Evolutionary conservation across 1,140 invertebrate genomes (phyloP), one percentile per base, ranked within the genome.

Genomic region (Neuroterus valhalla): DNA sequence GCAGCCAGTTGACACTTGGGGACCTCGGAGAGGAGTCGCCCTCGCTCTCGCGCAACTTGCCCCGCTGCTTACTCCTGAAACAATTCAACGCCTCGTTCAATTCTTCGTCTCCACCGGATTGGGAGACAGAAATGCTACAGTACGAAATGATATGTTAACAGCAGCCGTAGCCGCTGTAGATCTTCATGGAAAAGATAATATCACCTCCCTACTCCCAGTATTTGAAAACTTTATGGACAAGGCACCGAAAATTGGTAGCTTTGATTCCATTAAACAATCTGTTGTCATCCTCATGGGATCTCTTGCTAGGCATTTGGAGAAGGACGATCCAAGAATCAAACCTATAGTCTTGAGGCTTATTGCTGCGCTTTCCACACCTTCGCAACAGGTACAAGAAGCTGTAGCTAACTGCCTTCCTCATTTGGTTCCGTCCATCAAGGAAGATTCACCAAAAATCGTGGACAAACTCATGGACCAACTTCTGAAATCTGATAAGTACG

Each of bases 231-330:
- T 98, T 84, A 93, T 98, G 85, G 95, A 98, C 83, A 95, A 95
- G 86, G 96, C 96, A 4, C 96, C 96, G 11, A 95, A 97, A 85
- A 96, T 95, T 0, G 94, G 96, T n/a, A 94, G 94, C 75, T 98
- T 94, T 88, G 98, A 99, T 91, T 94, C 95, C 6, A 96, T 98
- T 31, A 93, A 98, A 48, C 97, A 99, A 86, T 96, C 97, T 80
- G 97, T 99, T 48, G 97, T 99, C 42, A 96, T 99, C 82, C 91
- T 99, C 10, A 98, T 99, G 95, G 98, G 98, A 15, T 97, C 96
- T 0, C 91, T 99, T 76, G 98, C 98, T 1, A 93, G 96, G 45
- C 98, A 99, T 93, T 93, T 99, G 78, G 96, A 98, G 75, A 95
- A 95, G 68, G 94, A 95, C 81, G 96, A 99, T 90, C 91, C 93